Percentiles rank a stretch among this genome's conserved stretches.
phyloP scores from a whole-genome alignment of 2,888 invertebrate genomes.

The Amblyteles armatorius region DNA sequence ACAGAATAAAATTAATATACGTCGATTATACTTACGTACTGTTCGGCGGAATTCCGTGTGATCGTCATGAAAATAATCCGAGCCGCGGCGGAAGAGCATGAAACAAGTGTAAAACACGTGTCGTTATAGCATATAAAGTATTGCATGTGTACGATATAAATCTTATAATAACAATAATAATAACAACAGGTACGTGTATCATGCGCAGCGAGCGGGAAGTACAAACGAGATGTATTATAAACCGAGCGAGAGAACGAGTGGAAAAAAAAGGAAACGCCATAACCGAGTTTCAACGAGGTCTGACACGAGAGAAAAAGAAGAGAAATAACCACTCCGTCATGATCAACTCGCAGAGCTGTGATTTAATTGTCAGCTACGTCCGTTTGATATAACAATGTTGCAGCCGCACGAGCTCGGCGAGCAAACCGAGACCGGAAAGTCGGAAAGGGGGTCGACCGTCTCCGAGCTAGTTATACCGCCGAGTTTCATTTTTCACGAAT shows the following conservation, averaged over 20 bases:
- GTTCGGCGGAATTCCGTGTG: constrained; percentile 56
- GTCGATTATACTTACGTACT: constrained; percentile 77
- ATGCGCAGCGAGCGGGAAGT: constrained; percentile 53
- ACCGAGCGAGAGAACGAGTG: constrained; percentile 15
- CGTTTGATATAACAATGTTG: constrained; percentile 55
- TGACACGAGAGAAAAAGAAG: constrained; percentile 65
- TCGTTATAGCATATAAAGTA: constrained; percentile 36
- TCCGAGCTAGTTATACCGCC: constrained; percentile 10
- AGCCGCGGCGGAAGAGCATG: constrained; percentile 71
- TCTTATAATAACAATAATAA: constrained; percentile 22
- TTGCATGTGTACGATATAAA: constrained; percentile 35
- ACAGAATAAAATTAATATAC: constrained; percentile 18
- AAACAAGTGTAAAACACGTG: constrained; percentile 72
- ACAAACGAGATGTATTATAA: constrained; percentile 64
- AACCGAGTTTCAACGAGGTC: constrained; percentile 43
- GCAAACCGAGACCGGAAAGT: constrained; percentile 34
- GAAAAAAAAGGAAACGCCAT: constrained; percentile 56
- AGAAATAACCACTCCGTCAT: constrained; percentile 80
- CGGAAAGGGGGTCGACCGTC: constrained; percentile 23
- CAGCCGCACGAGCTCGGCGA: constrained; percentile 40
- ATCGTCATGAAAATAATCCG: constrained; percentile 41
- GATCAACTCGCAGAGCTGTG: constrained; percentile 81
- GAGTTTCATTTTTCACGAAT: constrained; percentile 62
- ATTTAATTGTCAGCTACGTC: constrained; percentile 83
- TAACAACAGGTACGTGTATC: constrained; percentile 43